phyloP scores from a whole-genome alignment of 2,888 invertebrate genomes.

The Theretra japonica region DNA sequence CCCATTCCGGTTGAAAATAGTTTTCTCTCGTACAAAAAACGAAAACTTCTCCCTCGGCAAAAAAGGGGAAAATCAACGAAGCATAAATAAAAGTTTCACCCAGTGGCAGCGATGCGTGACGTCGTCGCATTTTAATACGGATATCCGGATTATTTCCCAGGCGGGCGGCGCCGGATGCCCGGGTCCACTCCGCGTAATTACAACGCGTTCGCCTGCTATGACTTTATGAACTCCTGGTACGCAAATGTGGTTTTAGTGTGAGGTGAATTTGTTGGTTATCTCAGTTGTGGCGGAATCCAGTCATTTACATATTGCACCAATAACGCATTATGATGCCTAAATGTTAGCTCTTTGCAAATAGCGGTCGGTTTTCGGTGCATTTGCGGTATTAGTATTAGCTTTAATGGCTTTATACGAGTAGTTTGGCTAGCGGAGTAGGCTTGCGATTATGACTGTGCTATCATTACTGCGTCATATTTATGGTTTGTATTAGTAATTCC shows the following conservation, averaged over 20 bases:
- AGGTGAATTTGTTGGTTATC: background rate
- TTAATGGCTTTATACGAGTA: constrained; percentile 4
- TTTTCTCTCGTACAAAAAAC: constrained; percentile 21
- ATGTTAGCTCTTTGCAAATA: constrained; percentile 2
- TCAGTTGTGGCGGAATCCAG: background rate
- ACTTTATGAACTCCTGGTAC: constrained; percentile 31
- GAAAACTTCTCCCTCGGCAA: constrained; percentile 17
- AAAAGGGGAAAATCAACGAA: constrained; percentile 24
- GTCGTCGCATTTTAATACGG: constrained; percentile 53
- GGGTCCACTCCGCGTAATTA: constrained; percentile 59
- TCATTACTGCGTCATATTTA: background rate
- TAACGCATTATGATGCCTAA: background rate
- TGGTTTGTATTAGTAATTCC: too few relatives aligned
- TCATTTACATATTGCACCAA: background rate
- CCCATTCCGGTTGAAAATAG: background rate
- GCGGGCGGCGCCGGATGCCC: constrained; percentile 39
- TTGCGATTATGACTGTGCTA: background rate
- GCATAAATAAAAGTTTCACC: constrained; percentile 29
- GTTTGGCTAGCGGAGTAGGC: background rate
- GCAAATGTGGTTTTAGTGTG: constrained; percentile 7
- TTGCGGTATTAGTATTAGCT: constrained; percentile 34
- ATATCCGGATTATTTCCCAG: constrained; percentile 50
- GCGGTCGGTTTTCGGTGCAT: background rate
- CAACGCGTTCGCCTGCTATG: constrained; percentile 33
- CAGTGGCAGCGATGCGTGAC: constrained; percentile 40